Base-by-base conservation (phyloP, 2,113 vertebrate genomes). In the Elanus axillaris region DNA sequence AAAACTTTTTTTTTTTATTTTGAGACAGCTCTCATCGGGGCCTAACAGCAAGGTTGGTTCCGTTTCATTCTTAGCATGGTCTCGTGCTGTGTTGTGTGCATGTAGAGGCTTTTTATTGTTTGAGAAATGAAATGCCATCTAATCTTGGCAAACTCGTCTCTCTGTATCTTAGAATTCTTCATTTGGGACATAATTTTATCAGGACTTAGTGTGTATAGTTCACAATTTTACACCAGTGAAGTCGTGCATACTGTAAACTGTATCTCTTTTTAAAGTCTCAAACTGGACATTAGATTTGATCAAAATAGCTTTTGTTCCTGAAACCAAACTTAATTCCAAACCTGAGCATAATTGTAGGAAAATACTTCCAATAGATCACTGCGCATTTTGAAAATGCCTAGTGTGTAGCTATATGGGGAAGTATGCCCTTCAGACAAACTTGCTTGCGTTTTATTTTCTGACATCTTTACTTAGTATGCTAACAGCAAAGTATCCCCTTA, bases 41-140 rank as follows among this genome's bases (percentile, higher is more conserved):
- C 75, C 75, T 95, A 68, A 88, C 82, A 86, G 90, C 94, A 94
- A 97, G 90, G 94, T 96, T 87, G 86, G 90, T 93, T 69, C 72
- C 2, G 6, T 94, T 96, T 94, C 55, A 26, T 95, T 93, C 86
- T 52, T 91, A 88, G 87, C 86, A 91, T 97, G 71, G 58, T 93
- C 72, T 94, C 3, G 79, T 92, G 58, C 96, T 91, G 67, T 96
- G 82, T 96, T 80, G 73, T 96, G 80, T 96, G 91, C 89, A 81
- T 96, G 73, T 77, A 85, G 77, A 96, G 60, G 43, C 45, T 82
- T 85, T 85, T 81, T 88, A 43, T 75, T 83, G 26, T 95, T 95
- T 94, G 36, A 86, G 40, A 69, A 87, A 72, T 43, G 34, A 91
- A 83, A 17, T 88, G n/a, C 71, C 36, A 47, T 63, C 42, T 94